phyloP scores from a whole-genome alignment of 2,113 vertebrate genomes.

The Dendropsophus ebraccatus region DNA sequence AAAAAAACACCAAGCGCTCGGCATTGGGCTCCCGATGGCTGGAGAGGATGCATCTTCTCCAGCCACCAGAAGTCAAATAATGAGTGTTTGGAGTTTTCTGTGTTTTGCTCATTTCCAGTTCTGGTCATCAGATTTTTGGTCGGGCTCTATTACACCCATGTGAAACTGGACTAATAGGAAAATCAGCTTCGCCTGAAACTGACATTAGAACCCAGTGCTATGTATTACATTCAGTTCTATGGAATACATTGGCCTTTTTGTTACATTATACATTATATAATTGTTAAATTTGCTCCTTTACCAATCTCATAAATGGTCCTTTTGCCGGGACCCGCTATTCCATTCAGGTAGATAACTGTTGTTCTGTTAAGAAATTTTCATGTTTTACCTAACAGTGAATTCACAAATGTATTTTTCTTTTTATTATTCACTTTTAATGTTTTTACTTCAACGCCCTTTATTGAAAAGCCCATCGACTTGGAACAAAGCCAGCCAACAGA shows the following conservation, averaged over 20 bases:
- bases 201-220: background rate
- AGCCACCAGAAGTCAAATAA: too few relatives aligned
- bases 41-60: too few relatives aligned
- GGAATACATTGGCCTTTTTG: background rate
- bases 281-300: background rate
- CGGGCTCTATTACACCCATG: too few relatives aligned
- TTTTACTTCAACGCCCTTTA: background rate
- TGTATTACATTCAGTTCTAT: background rate
- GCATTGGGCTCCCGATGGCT: too few relatives aligned
- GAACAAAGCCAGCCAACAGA: background rate
- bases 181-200: background rate
- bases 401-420: background rate
- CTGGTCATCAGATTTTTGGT: too few relatives aligned
- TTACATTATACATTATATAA: background rate
- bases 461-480: background rate
- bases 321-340: background rate
- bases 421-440: constrained; percentile 1
- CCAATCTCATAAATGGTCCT: background rate
- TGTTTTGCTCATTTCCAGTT: too few relatives aligned
- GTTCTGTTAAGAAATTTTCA: background rate
- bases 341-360: background rate
- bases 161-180: background rate
- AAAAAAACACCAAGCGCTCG: too few relatives aligned
- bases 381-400: background rate
- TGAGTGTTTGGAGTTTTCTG: too few relatives aligned